Base-by-base conservation (phyloP, 2,113 vertebrate genomes). In the Ceuthmochares aereus region DNA sequence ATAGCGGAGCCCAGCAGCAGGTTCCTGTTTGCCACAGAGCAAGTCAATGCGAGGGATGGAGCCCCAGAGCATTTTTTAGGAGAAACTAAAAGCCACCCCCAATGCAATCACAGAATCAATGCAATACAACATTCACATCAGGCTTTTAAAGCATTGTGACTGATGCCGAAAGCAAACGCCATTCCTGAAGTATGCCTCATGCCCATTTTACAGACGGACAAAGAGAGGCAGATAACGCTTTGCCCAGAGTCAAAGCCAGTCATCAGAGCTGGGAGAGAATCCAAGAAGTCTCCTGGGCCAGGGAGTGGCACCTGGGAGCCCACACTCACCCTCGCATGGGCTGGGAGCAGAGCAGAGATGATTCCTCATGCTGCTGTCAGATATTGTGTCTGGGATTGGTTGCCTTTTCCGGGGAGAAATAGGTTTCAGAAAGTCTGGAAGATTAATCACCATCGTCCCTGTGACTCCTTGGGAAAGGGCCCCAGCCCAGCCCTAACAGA, bases 91-190 rank as follows among this genome's bases (percentile, higher is more conserved):
- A 37, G 17, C 26, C 30, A 7, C 6, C 14, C 14, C 5, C 19
- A 19, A 0, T 0, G 0, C 63, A 12, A 6, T 2, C n/a, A n/a
- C n/a, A n/a, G n/a, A n/a, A n/a, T n/a, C 19, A 19, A 0, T 0
- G 0, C 63, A 12, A 6, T 2, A 13, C 17, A 37, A 23, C 4
- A 1, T 36, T 37, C 14, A 2, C 0, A 0, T 45, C 34, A 22
- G 26, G 73, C 26, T 89, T 18, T 51, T 15, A 43, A 73, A 87
- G 34, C 14, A 3, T 5, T 2, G 37, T 8, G 30, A 36, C 36
- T 34, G 89, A 60, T 84, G 20, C 45, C 4, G 11, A 60, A 72
- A 60, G 1, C 22, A 67, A 92, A 21, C 5, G 26, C 27, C 16
- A 2, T 51, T 87, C 76, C 77, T 52, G 40, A 83, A 69, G 74